Base-by-base conservation (phyloP, 2,797 vertebrate genomes). In the Labroides dimidiatus region DNA sequence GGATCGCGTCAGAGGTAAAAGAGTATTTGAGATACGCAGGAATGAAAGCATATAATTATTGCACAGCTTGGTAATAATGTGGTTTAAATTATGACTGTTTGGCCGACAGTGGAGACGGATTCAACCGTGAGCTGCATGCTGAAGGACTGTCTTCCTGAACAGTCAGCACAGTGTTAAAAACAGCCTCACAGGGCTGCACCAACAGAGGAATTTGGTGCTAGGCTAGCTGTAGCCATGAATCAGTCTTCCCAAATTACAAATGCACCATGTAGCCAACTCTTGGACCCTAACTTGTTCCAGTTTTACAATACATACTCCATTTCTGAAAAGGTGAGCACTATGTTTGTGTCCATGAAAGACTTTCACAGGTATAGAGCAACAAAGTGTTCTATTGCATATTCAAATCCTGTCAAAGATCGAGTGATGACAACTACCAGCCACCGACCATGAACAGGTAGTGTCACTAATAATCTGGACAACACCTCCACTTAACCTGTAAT, bases 211-310 rank as follows among this genome's bases (percentile, higher is more conserved):
- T 88, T 86, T 78, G 61, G 77, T 79, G 59, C 70, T 68, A 51
- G 79, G 59, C 70, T 70, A 53, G 79, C 82, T 69, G 85, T 88
- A 90, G 79, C 81, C 64, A 77, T 72, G 74, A 75, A 7, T 55
- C 72, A 77, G 71, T 54, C 71, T 52, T 80, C 77, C 84, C 54
- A 86, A 80, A 85, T 81, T 82, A 86, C 79, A 80, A 51, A 66
- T 78, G 39, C 53, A 60, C 41, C 0, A 24, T 68, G 58, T 80
- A 58, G 44, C 49, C 24, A 20, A 61, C 55, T 48, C 44, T 60
- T 27, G 24, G 52, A 57, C 43, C 49, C 48, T 41, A 14, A 62
- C 60, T 50, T 75, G 68, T 47, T 68, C 54, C 30, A 48, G 16
- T 69, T 17, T 49, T 51, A 10, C 11, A 50, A 39, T 64, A 15